Conservation (phyloP, 1,140 invertebrate genomes). For the Lepidurus packardi region DNA sequence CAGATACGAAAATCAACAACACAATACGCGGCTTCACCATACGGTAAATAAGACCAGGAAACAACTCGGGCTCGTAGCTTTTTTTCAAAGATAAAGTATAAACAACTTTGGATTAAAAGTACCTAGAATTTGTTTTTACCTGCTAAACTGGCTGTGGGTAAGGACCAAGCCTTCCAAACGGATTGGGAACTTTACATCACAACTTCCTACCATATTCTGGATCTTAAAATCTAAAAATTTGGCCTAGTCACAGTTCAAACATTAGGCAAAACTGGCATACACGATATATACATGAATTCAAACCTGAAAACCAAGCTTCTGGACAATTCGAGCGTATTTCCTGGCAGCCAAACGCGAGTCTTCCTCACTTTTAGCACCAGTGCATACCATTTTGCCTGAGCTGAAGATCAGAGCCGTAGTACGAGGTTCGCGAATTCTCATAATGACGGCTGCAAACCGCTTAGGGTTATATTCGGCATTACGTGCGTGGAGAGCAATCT, state of each 20-base stretch:
- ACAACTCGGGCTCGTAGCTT: slow-evolving; percentile 82
- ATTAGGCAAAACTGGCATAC: background rate
- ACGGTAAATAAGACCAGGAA: slow-evolving; percentile 97
- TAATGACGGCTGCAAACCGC: slow-evolving; percentile 99
- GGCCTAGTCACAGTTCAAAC: slow-evolving; percentile 59
- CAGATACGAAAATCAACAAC: slow-evolving; percentile 96
- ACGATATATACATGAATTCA: slow-evolving; percentile 40
- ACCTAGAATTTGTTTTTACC: slow-evolving; percentile 46
- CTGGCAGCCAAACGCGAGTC: slow-evolving; percentile 91
- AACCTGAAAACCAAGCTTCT: slow-evolving; percentile 93
- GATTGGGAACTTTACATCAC: slow-evolving; percentile 99
- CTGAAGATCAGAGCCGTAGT: slow-evolving; percentile 99
- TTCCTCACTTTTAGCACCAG: slow-evolving; percentile 98
- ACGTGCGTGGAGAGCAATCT: slow-evolving; percentile 95
- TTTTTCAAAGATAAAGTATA: background rate
- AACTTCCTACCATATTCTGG: slow-evolving; percentile 99
- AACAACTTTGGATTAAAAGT: slow-evolving; percentile 8
- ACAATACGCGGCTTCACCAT: slow-evolving; percentile 99
- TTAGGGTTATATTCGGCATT: slow-evolving; percentile 99
- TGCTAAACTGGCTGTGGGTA: slow-evolving; percentile 96
- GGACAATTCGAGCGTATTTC: slow-evolving; percentile 98
- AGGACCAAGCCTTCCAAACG: slow-evolving; percentile 92
- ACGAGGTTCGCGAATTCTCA: slow-evolving; percentile 96
- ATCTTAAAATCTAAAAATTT: slow-evolving; percentile 99
- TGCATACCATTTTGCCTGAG: slow-evolving; percentile 99